Conservation (phyloP, 2,797 vertebrate genomes). For the Erethizon dorsatum region DNA sequence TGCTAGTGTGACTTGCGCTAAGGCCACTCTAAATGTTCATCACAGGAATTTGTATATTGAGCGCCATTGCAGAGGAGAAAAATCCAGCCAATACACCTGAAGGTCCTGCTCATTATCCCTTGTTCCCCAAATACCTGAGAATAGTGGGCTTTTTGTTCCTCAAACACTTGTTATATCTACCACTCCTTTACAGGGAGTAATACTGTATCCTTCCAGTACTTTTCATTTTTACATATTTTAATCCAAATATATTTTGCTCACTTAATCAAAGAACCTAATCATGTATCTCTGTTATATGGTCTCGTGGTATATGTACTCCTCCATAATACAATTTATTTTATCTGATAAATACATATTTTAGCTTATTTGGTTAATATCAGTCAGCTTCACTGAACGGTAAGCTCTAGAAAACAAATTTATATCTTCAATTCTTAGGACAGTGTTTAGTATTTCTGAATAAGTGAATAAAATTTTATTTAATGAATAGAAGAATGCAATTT, state of each 20-base stretch:
- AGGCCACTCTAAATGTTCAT: background rate
- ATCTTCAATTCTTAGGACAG: background rate
- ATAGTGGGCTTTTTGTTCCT: background rate
- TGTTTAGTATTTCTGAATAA: conserved; percentile 29
- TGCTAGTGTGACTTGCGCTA: background rate
- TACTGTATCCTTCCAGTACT: background rate
- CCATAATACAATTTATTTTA: conserved; percentile 34
- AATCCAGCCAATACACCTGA: background rate
- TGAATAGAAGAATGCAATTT: conserved; percentile 28
- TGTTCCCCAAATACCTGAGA: background rate
- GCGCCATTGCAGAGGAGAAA: background rate
- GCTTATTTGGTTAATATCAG: conserved; percentile 17
- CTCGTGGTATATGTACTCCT: background rate
- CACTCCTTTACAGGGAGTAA: background rate
- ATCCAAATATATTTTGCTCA: background rate
- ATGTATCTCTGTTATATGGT: background rate
- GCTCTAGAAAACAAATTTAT: background rate
- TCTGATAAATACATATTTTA: conserved; percentile 22
- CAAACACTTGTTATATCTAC: background rate
- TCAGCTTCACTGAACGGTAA: background rate
- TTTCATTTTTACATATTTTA: conserved; percentile 9
- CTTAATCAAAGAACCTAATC: conserved; percentile 8
- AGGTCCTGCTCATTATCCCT: background rate
- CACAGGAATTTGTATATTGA: background rate
- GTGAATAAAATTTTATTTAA: background rate